These are phyloP conservation scores for Rotaria socialis DNA, from an alignment of 2,888 invertebrate species.

Conservation along the genomic window DNA sequence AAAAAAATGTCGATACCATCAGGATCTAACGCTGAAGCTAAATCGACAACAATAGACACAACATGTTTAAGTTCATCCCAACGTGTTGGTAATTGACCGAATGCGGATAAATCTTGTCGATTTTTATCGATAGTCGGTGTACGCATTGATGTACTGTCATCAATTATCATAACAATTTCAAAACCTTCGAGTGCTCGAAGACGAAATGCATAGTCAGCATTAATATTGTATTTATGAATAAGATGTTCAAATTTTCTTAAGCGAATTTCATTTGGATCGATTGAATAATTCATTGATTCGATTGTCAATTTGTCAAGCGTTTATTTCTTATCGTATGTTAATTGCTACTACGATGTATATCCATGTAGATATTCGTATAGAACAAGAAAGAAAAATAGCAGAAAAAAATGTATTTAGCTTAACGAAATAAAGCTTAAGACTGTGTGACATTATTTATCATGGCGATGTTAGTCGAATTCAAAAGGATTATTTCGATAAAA, in stretches of 20 bases:
- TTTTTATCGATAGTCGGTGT: neutral
- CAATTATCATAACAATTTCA: conserved; percentile 44
- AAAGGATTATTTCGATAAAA: neutral
- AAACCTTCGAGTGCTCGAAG: conserved; percentile 38
- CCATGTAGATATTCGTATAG: too few relatives aligned
- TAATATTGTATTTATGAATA: conserved; percentile 44
- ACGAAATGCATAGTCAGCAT: conserved; percentile 32
- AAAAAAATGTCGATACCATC: conserved; percentile 44
- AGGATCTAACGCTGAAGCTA: conserved; percentile 39
- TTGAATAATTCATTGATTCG: neutral
- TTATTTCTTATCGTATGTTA: too few relatives aligned
- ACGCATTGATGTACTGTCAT: conserved; percentile 45
- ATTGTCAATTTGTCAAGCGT: neutral
- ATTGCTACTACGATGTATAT: too few relatives aligned
- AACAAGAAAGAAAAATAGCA: too few relatives aligned
- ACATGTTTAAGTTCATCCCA: conserved; percentile 45
- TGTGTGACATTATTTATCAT: neutral
- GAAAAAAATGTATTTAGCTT: neutral
- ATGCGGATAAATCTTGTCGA: neutral
- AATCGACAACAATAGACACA: conserved; percentile 40
- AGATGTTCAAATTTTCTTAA: conserved; percentile 37
- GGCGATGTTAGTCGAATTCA: neutral
- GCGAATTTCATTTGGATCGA: neutral
- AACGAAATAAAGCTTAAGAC: neutral
- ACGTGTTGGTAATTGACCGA: conserved; percentile 35